Percentiles rank a stretch among this genome's conserved stretches.
phyloP scores from a whole-genome alignment of 2,797 vertebrate species.

The Calcarius lapponicus region DNA sequence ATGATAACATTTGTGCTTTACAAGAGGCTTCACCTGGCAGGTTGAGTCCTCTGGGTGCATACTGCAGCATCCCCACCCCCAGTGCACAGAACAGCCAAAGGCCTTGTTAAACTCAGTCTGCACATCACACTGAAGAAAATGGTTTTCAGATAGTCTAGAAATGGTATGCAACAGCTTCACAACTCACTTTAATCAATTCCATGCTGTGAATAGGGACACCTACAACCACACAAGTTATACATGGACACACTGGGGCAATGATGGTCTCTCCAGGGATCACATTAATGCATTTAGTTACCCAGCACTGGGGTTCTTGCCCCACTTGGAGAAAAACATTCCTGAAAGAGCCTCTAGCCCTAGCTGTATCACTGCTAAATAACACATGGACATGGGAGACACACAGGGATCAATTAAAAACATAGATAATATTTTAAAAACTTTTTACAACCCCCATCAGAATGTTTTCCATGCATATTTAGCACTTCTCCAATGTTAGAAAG shows the following conservation, averaged over 20 bases:
- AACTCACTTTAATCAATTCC: neutral
- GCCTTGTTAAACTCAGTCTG: neutral
- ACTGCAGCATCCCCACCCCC: neutral
- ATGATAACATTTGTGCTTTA: neutral
- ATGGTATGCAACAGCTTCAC: neutral
- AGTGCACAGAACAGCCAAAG: neutral
- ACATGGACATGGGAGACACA: neutral
- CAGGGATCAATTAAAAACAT: neutral
- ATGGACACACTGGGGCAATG: neutral
- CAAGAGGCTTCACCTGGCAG: neutral
- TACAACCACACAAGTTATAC: neutral
- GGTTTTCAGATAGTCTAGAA: neutral
- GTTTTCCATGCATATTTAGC: neutral
- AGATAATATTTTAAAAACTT: neutral
- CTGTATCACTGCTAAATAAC: neutral
- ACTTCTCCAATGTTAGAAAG: neutral
- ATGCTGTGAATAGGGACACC: neutral
- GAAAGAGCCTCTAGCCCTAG: neutral
- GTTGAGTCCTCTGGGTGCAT: neutral
- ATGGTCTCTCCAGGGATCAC: neutral
- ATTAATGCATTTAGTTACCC: neutral
- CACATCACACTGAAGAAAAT: neutral
- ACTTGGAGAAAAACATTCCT: neutral
- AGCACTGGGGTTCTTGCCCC: rapidly evolving
- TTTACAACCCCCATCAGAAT: neutral